Evolutionary conservation across 2,113 vertebrate genomes (phyloP), one percentile per base, ranked within the genome.

Genomic region (Trinectes maculatus): DNA sequence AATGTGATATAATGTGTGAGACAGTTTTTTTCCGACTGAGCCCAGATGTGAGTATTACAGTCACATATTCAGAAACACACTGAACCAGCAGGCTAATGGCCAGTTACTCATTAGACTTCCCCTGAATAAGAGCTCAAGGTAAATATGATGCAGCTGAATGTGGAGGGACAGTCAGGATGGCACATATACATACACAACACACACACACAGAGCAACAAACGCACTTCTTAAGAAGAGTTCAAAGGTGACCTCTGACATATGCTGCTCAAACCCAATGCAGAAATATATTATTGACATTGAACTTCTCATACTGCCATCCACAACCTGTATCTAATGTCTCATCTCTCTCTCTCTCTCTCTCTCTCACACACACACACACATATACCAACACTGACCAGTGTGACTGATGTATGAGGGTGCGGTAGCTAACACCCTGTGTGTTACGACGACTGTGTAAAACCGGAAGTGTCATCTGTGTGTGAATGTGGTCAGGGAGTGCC

Each of bases 351-450:
- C 24, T 28, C 48, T 54, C 37, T 43, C 28, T 33, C 57, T 28
- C 53, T 9, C 44, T 18, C 44, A 5, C 43, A 10, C n/a, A 13
- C 56, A 36, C 19, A 34, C 25, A 53, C 39, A 22, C 61, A 67
- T 21, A 36, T 55, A 22, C 47, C 24, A 12, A n/a, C 7, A 1
- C n/a, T 74, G 68, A 51, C 42, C 52, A 71, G 26, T 43, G 52
- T 57, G 55, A 22, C 36, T 55, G 60, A 63, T 68, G 37, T 15
- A 19, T 39, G 3, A 66, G 80, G 84, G 82, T 33, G 82, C 79
- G 82, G 58, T 55, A 8, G 22, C 6, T 57, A 66, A 88, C 84
- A 86, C 79, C 37, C 31, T 34, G 25, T 25, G 44, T 60, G n/a
- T 29, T 65, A 25, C 36, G n/a, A n/a, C n/a, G n/a, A n/a, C n/a